Evolutionary conservation across 2,113 vertebrate genomes (phyloP).

Genomic region (Stegostoma tigrinum): DNA sequence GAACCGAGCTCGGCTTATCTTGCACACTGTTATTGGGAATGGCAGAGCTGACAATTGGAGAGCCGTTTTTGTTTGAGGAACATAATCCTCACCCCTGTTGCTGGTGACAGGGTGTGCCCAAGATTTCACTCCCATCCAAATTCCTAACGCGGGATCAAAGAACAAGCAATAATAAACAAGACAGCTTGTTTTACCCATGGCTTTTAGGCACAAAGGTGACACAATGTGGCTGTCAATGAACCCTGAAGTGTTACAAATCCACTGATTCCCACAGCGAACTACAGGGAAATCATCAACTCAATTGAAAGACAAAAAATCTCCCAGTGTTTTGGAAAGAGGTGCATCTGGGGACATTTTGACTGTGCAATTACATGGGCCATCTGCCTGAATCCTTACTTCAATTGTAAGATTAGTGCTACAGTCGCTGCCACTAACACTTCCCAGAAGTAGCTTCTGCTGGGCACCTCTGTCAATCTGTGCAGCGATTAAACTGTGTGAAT

Average conservation of each 20-base stretch:
- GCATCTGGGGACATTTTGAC: neutral
- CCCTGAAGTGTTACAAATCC: neutral
- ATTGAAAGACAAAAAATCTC: neutral
- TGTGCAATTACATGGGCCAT: neutral
- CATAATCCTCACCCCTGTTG: constrained; percentile 63
- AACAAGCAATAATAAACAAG: constrained; percentile 37
- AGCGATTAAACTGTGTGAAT: neutral
- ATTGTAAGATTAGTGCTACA: neutral
- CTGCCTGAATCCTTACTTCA: neutral
- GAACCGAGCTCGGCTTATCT: constrained; percentile 45
- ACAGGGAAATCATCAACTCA: neutral
- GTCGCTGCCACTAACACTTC: neutral
- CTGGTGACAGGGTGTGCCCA: constrained; percentile 50
- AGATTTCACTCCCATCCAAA: constrained; percentile 49
- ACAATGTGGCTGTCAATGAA: neutral
- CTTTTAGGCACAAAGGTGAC: constrained; percentile 7
- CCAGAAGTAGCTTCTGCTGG: neutral
- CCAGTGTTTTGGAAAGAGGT: neutral
- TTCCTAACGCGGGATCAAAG: constrained; percentile 46
- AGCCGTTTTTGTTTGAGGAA: constrained; percentile 61
- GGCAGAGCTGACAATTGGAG: constrained; percentile 54
- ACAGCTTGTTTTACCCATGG: neutral
- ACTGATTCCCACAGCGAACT: neutral
- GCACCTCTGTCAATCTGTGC: neutral
- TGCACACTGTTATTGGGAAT: constrained; percentile 44